A percentile compares a stretch with the other conserved stretches of the same genome.
Evolutionary conservation across 2,888 invertebrate genomes (phyloP).

Genomic region (Drosophila buzzatii): DNA sequence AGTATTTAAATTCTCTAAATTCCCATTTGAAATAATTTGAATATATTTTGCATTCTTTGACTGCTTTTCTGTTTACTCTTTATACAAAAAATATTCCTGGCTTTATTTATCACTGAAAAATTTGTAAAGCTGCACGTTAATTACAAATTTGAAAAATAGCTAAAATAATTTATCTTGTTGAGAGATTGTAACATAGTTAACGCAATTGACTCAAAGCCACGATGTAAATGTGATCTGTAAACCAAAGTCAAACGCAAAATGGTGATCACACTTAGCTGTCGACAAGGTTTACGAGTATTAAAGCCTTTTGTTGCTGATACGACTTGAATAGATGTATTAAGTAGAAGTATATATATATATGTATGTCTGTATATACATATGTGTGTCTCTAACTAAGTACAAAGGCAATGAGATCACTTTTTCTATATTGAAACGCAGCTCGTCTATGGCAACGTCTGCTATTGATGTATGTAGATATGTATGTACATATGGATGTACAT

Average conservation of each 20-base stretch:
- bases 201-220: conserved; percentile 18
- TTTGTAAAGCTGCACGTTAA: neutral
- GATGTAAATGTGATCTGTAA: conserved; percentile 51
- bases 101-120: neutral
- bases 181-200: conserved; percentile 17
- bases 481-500: neutral
- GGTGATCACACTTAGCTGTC: conserved; percentile 58
- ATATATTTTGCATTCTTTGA: neutral
- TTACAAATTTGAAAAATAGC: neutral
- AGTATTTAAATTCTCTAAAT: neutral
- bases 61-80: neutral
- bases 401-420: conserved; percentile 76
- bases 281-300: conserved; percentile 61
- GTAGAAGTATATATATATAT: neutral
- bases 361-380: neutral
- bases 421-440: conserved; percentile 43
- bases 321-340: conserved; percentile 17
- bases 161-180: conserved; percentile 20
- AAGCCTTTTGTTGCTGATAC: conserved; percentile 56
- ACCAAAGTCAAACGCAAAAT: conserved; percentile 32
- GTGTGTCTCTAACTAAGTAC: conserved; percentile 16
- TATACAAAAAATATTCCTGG: neutral
- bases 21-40: neutral
- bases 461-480: conserved; percentile 21
- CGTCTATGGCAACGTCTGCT: conserved; percentile 27